Percentiles rank a stretch among this genome's conserved stretches.
These are phyloP conservation scores for pig (Sus scrofa) DNA, from an alignment of 2,113 vertebrate genomes.

Conservation along the genomic window T2T-Sscrofa CM000813.6:96059001-96059500, in stretches of 20 bases:
- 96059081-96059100: conserved; percentile 28
- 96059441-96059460: background rate
- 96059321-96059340: conserved; percentile 18
- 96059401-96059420: background rate
- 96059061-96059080: background rate
- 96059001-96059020: conserved; percentile 95
- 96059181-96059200: conserved; percentile 20
- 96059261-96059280: background rate
- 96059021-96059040: background rate
- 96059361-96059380: background rate
- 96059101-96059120: conserved; percentile 18
- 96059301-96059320: conserved; percentile 25
- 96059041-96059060: background rate
- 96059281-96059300: background rate
- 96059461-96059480: background rate
- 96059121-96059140: background rate
- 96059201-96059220: conserved; percentile 5
- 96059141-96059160: conserved; percentile 37
- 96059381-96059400: background rate
- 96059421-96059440: background rate
- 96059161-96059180: background rate
- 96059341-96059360: background rate
- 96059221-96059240: conserved; percentile 48
- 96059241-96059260: background rate
- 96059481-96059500: background rate